Percentiles rank a stretch among this genome's conserved stretches.
Evolutionary conservation across 2,797 vertebrate genomes (phyloP).

Genomic region (Chaunax sp.): DNA sequence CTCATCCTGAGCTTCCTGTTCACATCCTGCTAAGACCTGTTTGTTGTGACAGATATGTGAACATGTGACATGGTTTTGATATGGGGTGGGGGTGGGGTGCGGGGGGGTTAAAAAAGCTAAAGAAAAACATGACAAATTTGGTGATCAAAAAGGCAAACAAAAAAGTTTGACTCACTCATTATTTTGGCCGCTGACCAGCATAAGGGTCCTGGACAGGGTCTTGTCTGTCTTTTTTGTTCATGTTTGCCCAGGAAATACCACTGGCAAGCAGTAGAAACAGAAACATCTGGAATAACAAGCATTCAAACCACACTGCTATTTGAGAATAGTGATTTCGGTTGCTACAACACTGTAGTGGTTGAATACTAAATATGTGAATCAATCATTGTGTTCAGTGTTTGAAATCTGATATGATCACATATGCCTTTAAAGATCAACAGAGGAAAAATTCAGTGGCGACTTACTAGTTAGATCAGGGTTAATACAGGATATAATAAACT

Average conservation of each 20-base stretch:
- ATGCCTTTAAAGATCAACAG: not conserved
- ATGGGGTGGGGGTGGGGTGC: not conserved
- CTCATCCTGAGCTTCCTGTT: slow-evolving; percentile 36
- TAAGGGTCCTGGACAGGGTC: slow-evolving; percentile 2
- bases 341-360: slow-evolving; percentile 3
- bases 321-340: slow-evolving; percentile 1
- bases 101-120: no score
- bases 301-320: slow-evolving; percentile 32
- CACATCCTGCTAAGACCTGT: slow-evolving; percentile 50
- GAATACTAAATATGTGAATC: slow-evolving; percentile 19
- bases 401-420: not conserved
- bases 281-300: slow-evolving; percentile 49
- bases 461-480: not conserved
- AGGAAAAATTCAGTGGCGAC: slow-evolving; percentile 1
- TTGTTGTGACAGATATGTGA: slow-evolving; percentile 70
- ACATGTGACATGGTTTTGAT: slow-evolving; percentile 58
- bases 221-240: slow-evolving; percentile 7
- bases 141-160: not conserved
- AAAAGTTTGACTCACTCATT: slow-evolving; percentile 13
- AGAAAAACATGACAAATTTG: no score
- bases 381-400: slow-evolving; percentile 1
- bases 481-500: not conserved
- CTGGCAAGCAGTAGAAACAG: slow-evolving; percentile 19
- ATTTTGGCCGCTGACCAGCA: slow-evolving; percentile 35
- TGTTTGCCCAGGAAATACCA: slow-evolving; percentile 39